These are phyloP conservation scores for Tricholauxania praeusta DNA, from an alignment of 2,888 invertebrate species.

Conservation along the genomic window DNA sequence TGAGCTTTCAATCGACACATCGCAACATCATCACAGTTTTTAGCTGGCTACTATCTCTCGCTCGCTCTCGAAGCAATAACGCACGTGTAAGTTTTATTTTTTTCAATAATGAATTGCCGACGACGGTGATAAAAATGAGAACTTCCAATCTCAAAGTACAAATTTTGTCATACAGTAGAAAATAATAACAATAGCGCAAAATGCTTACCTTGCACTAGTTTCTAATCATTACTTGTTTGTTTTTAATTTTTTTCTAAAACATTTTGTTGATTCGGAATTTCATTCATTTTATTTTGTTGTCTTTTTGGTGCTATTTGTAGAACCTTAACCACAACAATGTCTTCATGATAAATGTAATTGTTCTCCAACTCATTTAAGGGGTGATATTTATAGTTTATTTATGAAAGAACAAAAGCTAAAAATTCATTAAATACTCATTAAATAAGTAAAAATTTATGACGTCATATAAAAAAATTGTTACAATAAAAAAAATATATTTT, in stretches of 20 bases:
- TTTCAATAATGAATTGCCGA: background rate
- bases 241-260: constrained; percentile 4
- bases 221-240: background rate
- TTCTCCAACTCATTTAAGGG: background rate
- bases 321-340: too few relatives aligned
- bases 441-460: too few relatives aligned
- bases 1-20: constrained; percentile 20
- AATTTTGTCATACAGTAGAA: background rate
- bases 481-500: too few relatives aligned
- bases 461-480: too few relatives aligned
- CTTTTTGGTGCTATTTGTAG: too few relatives aligned
- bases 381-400: background rate
- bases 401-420: too few relatives aligned
- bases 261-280: background rate
- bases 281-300: too few relatives aligned
- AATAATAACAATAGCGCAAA: background rate
- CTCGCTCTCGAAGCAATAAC: background rate
- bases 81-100: constrained; percentile 2
- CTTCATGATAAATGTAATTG: too few relatives aligned
- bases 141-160: constrained; percentile 16
- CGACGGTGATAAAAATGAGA: background rate
- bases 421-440: too few relatives aligned
- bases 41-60: background rate
- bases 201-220: constrained; percentile 19
- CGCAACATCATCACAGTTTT: background rate